phyloP scores from a whole-genome alignment of 2,113 vertebrate genomes.

The Hypomesus transpacificus region DNA sequence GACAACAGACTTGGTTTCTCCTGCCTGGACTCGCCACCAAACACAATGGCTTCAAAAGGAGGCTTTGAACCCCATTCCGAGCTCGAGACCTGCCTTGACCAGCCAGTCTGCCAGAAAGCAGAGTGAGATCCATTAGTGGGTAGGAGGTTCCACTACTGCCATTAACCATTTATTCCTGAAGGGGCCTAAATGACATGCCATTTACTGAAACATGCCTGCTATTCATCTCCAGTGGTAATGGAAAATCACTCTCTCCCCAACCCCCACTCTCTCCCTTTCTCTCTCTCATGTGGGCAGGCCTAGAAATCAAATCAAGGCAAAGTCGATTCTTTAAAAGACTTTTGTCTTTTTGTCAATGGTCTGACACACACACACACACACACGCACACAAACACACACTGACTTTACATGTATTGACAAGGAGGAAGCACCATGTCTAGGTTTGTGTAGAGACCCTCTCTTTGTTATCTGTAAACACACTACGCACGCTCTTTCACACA shows the following conservation, averaged over 20 bases:
- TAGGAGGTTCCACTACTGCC: background rate
- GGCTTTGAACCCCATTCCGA: background rate
- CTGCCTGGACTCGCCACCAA: background rate
- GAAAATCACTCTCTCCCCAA: background rate
- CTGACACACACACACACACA: background rate
- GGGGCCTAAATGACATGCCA: background rate
- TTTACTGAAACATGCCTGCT: background rate
- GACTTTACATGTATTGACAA: background rate
- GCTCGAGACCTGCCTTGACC: background rate
- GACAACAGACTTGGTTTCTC: background rate
- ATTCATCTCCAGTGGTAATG: background rate
- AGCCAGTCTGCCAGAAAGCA: background rate
- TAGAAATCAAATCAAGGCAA: conserved; percentile 43
- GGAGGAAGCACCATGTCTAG: background rate
- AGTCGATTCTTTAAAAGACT: background rate
- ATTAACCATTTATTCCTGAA: background rate
- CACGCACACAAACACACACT: background rate
- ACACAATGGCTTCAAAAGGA: background rate
- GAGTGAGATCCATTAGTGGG: background rate
- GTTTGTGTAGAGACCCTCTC: background rate
- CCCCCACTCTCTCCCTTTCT: background rate
- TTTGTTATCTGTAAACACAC: background rate
- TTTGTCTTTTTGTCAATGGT: conserved; percentile 32
- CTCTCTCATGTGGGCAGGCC: conserved; percentile 22
- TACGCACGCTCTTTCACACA: background rate